These are phyloP conservation scores for Philopotamus ludificatus DNA, from an alignment of 1,140 invertebrate genomes.

Conservation along the genomic window DNA sequence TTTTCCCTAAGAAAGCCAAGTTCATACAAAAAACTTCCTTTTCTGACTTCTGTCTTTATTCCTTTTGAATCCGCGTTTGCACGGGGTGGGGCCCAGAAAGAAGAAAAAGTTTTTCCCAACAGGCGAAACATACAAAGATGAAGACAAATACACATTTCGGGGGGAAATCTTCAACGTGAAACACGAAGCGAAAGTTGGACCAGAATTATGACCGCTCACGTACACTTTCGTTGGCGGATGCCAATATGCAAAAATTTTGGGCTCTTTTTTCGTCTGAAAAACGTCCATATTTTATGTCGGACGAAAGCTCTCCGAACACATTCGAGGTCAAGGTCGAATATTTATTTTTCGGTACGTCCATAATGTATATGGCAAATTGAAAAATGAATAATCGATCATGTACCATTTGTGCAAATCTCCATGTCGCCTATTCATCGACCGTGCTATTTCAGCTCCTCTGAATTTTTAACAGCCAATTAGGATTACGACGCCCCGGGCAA, in stretches of 20 bases:
- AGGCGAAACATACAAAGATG: slow-evolving; percentile 1
- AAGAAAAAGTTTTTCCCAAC: slow-evolving; percentile 1
- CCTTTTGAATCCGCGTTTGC: slow-evolving; percentile 17
- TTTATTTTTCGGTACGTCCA: too few species aligned
- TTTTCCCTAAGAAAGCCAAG: slow-evolving; percentile 15
- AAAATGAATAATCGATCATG: too few species aligned
- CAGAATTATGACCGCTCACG: not conserved
- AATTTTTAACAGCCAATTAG: not conserved
- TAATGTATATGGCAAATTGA: too few species aligned
- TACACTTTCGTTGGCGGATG: too few species aligned
- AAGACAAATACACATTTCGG: slow-evolving; percentile 4
- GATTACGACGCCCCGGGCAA: not conserved
- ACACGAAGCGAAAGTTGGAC: not conserved
- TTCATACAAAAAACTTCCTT: slow-evolving; percentile 19
- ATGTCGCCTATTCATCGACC: too few species aligned
- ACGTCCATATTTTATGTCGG: too few species aligned
- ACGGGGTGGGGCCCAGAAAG: too few species aligned
- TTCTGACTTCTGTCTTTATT: slow-evolving; percentile 16
- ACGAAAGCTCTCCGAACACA: too few species aligned
- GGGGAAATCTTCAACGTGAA: slow-evolving; percentile 1
- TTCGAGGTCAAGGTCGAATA: too few species aligned
- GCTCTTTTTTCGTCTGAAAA: too few species aligned
- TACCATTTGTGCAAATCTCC: too few species aligned
- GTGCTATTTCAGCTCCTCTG: not conserved
- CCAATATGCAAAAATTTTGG: too few species aligned